These are phyloP conservation scores for Actinopyga echinites DNA, from an alignment of 53 echinoderm and acorn worm genomes.

Conservation along the genomic window DNA sequence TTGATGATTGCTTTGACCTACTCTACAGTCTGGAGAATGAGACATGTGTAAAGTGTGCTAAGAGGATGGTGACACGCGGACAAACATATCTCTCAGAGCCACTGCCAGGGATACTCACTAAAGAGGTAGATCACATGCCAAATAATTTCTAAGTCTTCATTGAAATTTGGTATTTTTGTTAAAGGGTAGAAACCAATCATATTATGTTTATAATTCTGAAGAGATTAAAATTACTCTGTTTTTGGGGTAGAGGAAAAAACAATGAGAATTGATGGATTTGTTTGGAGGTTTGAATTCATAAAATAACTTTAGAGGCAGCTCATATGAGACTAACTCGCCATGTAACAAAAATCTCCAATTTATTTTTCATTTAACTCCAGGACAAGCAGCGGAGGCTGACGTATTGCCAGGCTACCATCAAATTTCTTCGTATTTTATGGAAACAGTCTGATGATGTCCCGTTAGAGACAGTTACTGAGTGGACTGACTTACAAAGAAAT, in stretches of 20 bases:
- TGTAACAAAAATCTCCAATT: no score
- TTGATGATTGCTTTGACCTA: conserved; percentile 31
- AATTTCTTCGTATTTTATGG: conserved; percentile 6
- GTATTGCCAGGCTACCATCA: conserved; percentile 24
- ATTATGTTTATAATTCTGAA: no score
- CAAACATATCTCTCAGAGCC: conserved; percentile 20
- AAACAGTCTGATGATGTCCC: conserved; percentile 23
- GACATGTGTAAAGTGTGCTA: background rate
- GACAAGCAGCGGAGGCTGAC: conserved; percentile 3
- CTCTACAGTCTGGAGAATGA: background rate
- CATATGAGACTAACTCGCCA: no score
- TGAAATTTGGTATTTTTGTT: no score
- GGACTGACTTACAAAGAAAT: background rate
- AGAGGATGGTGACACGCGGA: background rate
- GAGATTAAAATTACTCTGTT: no score
- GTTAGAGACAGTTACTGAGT: background rate
- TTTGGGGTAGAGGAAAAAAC: no score
- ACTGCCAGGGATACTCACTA: background rate
- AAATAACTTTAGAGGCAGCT: no score
- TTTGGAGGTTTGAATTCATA: no score
- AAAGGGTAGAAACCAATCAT: no score
- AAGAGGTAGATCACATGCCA: background rate
- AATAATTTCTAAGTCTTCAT: no score
- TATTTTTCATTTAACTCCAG: background rate
- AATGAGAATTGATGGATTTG: no score